Evolutionary conservation across 1,140 invertebrate species (phyloP), one percentile per base, ranked within the genome.

Genomic region (Drosophila elegans): DNA sequence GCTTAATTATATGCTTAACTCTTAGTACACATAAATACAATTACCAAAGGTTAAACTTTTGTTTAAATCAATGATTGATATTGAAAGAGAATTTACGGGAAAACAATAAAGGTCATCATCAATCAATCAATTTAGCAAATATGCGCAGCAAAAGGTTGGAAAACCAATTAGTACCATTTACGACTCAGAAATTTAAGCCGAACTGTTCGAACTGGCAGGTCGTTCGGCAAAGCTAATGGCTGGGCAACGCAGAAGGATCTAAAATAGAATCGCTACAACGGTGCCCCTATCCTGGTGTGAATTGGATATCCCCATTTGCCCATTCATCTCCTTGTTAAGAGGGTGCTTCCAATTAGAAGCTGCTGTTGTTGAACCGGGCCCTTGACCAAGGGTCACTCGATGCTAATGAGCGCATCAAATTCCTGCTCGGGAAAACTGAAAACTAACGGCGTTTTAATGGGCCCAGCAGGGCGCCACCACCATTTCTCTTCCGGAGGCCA

Each of bases 371-470:
- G 12, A 54, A 29, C 5, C 2, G 6, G 21, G 6, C 29, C 48
- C 4, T 46, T 76, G 60, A 42, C 55, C 57, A 56, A 59, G 72
- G 62, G 44, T 62, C 63, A 78, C 60, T 57, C 56, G 67, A 80
- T 80, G 77, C 81, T 85, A 85, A 85, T 84, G 81, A 80, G 73
- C 45, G 64, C 46, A 75, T 67, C 56, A 66, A 78, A 75, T 74
- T 66, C 69, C 56, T 44, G 29, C 16, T 32, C n/a, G 34, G 52
- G 36, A 52, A 86, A 82, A 85, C 82, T 85, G 78, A 82, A 85
- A 88, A 77, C 82, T 82, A 85, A 85, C 64, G 53, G 64, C 49
- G 44, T 49, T 85, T 82, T 86, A 82, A 85, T 86, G 61, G 82
- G 45, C 74, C 71, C 72, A 46, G 11, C 68, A 38, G 56, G 46